Evolutionary conservation across 2,888 invertebrate genomes (phyloP).

Genomic region (Pilophorus perplexus): DNA sequence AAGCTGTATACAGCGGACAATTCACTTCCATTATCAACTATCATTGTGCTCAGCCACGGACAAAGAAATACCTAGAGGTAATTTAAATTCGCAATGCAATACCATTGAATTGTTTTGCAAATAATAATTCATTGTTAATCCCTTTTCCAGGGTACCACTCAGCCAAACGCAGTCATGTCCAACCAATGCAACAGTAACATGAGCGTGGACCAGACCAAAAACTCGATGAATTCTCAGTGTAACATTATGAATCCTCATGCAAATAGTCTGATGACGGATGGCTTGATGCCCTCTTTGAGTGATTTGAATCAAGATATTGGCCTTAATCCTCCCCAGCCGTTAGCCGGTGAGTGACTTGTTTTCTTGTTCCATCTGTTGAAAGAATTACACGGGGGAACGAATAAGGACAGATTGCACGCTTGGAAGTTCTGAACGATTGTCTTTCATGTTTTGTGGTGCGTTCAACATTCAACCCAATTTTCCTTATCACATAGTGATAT

Average conservation of each 20-base stretch:
- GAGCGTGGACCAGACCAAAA: slow-evolving; percentile 43
- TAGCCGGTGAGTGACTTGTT: slow-evolving; percentile 48
- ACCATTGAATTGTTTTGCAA: slow-evolving; percentile 20
- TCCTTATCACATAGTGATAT: no score
- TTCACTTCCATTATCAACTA: slow-evolving; percentile 90
- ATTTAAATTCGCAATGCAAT: no score
- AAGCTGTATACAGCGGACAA: slow-evolving; percentile 83
- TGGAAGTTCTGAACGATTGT: not conserved
- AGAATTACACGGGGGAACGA: no score
- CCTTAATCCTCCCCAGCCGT: slow-evolving; percentile 49
- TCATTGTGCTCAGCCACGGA: slow-evolving; percentile 92
- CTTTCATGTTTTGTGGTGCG: not conserved
- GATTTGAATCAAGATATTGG: slow-evolving; percentile 49
- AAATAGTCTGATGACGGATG: slow-evolving; percentile 41
- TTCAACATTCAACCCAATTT: no score
- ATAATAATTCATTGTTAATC: no score
- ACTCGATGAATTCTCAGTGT: slow-evolving; percentile 38
- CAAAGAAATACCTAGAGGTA: slow-evolving; percentile 91
- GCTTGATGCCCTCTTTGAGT: slow-evolving; percentile 48
- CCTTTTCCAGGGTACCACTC: slow-evolving; percentile 42
- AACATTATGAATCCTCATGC: slow-evolving; percentile 41
- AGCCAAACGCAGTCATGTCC: slow-evolving; percentile 44
- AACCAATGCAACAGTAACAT: slow-evolving; percentile 43
- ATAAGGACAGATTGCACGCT: not conserved
- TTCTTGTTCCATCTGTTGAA: no score